A percentile compares a stretch with the other conserved stretches of the same genome.
Evolutionary conservation across 2,113 vertebrate genomes (phyloP).

Genomic region (Pelusios castaneus): DNA sequence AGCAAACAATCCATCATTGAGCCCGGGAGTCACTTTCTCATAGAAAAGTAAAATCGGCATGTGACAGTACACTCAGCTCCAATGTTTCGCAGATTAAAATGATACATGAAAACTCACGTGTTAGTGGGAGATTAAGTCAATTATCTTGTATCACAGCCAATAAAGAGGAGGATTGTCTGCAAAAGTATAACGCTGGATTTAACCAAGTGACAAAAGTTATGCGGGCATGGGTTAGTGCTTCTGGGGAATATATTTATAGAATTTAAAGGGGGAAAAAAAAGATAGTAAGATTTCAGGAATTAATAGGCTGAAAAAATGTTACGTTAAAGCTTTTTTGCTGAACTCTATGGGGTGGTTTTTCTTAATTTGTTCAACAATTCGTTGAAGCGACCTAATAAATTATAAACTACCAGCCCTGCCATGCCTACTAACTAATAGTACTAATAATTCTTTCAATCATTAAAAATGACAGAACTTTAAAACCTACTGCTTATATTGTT

Average conservation of each 20-base stretch:
- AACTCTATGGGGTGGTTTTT: not conserved
- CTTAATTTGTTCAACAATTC: not conserved
- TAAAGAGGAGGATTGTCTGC: constrained; percentile 64
- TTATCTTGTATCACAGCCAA: constrained; percentile 73
- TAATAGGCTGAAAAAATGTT: constrained; percentile 5
- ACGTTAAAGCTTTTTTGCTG: constrained; percentile 43
- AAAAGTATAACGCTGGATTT: constrained; percentile 48
- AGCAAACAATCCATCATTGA: constrained; percentile 81
- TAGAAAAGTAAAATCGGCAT: constrained; percentile 79
- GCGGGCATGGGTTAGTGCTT: not conserved
- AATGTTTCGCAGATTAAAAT: constrained; percentile 78
- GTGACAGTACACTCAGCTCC: constrained; percentile 75
- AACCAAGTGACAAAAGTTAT: constrained; percentile 3
- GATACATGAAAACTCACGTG: constrained; percentile 80
- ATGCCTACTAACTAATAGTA: not conserved
- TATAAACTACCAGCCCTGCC: not conserved
- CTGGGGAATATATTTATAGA: not conserved
- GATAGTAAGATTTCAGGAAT: constrained; percentile 27
- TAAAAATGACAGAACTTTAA: not conserved
- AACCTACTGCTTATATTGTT: not conserved
- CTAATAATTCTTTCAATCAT: not conserved
- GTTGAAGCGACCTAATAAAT: not conserved
- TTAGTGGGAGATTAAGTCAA: constrained; percentile 76
- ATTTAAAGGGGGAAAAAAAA: not conserved
- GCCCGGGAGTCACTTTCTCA: constrained; percentile 73